These are phyloP conservation scores for Thomomys bottae DNA, from an alignment of 2,113 vertebrate species.

Conservation along the genomic window DNA sequence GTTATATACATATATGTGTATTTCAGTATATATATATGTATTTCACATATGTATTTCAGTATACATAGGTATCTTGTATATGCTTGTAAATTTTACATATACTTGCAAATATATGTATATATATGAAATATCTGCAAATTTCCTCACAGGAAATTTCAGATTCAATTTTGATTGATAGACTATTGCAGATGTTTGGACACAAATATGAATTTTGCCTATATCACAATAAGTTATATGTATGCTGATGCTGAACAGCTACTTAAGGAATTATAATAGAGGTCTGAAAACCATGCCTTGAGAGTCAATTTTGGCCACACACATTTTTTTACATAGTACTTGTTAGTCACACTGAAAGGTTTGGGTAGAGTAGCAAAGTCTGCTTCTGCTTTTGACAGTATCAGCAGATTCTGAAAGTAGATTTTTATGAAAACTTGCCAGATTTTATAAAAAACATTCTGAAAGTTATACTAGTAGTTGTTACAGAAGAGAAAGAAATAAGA, in stretches of 20 bases:
- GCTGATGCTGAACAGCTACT: neutral
- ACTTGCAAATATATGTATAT: too few species aligned
- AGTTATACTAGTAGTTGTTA: neutral
- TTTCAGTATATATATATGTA: too few species aligned
- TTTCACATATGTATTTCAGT: neutral
- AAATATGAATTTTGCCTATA: constrained; percentile 13
- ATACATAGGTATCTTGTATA: too few species aligned
- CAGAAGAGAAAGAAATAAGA: neutral
- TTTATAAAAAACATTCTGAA: constrained; percentile 25
- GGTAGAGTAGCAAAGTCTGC: neutral
- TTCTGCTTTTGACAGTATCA: neutral
- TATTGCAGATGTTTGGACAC: neutral
- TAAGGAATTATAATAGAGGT: neutral
- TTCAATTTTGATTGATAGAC: constrained; percentile 2
- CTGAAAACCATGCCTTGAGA: neutral
- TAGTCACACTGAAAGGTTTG: neutral
- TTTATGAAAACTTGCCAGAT: neutral
- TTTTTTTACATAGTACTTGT: neutral
- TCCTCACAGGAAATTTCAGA: too few species aligned
- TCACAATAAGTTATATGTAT: neutral
- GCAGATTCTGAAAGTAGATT: neutral
- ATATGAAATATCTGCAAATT: too few species aligned
- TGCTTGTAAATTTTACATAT: too few species aligned
- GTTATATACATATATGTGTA: neutral
- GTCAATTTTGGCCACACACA: neutral